Evolutionary conservation across 1,140 invertebrate genomes (phyloP).

Genomic region (Alviniconcha marisindica): DNA sequence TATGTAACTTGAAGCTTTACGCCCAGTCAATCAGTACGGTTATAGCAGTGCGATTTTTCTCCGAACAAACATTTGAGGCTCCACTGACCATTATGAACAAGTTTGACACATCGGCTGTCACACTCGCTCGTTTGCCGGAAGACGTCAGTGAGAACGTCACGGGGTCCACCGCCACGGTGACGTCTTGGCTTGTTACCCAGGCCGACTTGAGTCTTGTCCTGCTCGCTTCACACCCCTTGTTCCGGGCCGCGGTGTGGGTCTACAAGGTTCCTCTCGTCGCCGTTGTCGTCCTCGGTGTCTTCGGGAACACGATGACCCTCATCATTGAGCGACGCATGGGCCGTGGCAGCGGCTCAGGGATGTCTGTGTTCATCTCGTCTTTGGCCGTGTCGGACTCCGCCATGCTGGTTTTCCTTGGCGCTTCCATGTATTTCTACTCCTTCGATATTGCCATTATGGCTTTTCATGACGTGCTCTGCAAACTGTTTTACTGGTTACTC

Average conservation of each 20-base stretch:
- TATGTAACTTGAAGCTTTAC: too few relatives aligned
- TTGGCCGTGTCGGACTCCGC: constrained; percentile 8
- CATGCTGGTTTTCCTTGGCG: neutral
- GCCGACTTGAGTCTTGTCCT: neutral
- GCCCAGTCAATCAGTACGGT: too few relatives aligned
- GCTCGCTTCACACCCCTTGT: neutral
- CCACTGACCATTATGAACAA: too few relatives aligned
- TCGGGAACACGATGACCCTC: constrained; percentile 17
- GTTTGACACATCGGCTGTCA: too few relatives aligned
- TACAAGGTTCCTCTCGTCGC: neutral
- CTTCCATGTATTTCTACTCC: neutral
- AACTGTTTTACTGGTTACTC: neutral
- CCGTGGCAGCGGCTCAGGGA: neutral
- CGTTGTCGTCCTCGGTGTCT: neutral
- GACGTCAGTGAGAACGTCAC: neutral
- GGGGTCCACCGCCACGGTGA: neutral
- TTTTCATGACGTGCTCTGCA: neutral
- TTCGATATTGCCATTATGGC: neutral
- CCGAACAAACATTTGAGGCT: too few relatives aligned
- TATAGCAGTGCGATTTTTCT: too few relatives aligned
- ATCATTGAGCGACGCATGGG: neutral
- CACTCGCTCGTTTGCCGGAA: neutral
- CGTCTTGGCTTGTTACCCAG: too few relatives aligned
- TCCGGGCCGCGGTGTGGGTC: neutral
- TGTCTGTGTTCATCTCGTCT: constrained; percentile 4